These are phyloP conservation scores for Torymus tubicola DNA, from an alignment of 2,888 invertebrate species.

Conservation along the genomic window DNA sequence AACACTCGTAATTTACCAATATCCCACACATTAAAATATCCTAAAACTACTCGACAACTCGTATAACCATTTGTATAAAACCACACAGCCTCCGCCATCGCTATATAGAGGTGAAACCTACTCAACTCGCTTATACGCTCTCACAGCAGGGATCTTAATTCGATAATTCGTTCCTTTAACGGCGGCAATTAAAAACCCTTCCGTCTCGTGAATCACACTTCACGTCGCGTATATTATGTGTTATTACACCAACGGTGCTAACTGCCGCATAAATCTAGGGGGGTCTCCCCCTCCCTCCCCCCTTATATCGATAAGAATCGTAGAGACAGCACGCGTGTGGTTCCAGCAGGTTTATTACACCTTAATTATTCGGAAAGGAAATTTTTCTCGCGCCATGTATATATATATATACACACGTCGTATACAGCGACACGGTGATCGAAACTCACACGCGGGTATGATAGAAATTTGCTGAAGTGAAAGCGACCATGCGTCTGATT, in stretches of 20 bases:
- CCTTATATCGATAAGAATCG: not conserved
- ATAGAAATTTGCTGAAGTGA: no score
- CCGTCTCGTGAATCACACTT: slow-evolving; percentile 25
- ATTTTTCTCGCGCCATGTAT: not conserved
- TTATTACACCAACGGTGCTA: slow-evolving; percentile 34
- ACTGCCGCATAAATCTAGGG: slow-evolving; percentile 50
- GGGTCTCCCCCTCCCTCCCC: not conserved
- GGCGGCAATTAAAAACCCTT: slow-evolving; percentile 48
- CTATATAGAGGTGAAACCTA: no score
- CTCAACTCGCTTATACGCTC: not conserved
- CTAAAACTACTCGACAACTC: no score
- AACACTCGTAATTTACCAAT: no score
- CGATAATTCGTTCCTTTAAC: slow-evolving; percentile 29
- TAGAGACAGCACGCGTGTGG: slow-evolving; percentile 4
- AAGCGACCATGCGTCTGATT: no score
- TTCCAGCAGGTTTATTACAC: slow-evolving; percentile 37
- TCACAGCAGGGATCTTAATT: slow-evolving; percentile 17
- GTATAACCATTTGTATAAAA: no score
- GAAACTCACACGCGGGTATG: no score
- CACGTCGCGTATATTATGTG: not conserved
- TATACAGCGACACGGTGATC: no score
- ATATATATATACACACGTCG: not conserved
- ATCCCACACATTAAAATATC: no score
- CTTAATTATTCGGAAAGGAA: slow-evolving; percentile 31
- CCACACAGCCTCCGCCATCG: no score